A percentile compares a stretch with the other conserved stretches of the same genome.
Evolutionary conservation across 2,888 invertebrate species (phyloP).

Genomic region (Pantelozetes paolii): DNA sequence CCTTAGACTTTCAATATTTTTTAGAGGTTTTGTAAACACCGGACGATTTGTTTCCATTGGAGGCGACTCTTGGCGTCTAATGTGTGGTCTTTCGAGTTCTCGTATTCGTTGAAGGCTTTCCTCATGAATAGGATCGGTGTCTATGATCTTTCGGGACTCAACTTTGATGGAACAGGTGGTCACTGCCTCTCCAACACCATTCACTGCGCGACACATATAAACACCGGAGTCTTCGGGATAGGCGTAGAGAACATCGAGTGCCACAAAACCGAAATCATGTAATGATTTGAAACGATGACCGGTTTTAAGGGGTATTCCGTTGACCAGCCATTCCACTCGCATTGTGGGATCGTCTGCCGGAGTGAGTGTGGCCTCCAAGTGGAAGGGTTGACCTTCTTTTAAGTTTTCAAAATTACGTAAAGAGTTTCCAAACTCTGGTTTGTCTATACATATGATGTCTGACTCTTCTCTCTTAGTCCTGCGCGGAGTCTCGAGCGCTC

Average conservation of each 20-base stretch:
- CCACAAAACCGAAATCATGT: slow-evolving; percentile 96
- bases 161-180: slow-evolving; percentile 49
- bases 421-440: slow-evolving; percentile 83
- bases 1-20: slow-evolving; percentile 67
- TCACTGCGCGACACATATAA: slow-evolving; percentile 86
- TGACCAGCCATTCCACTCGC: slow-evolving; percentile 90
- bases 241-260: slow-evolving; percentile 76
- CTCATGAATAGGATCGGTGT: slow-evolving; percentile 54
- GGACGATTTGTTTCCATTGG: slow-evolving; percentile 56
- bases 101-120: slow-evolving; percentile 80
- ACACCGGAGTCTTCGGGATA: slow-evolving; percentile 91
- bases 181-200: slow-evolving; percentile 74
- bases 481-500: slow-evolving; percentile 73
- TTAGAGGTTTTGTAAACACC: slow-evolving; percentile 78
- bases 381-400: slow-evolving; percentile 78
- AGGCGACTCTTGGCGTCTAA: slow-evolving; percentile 57
- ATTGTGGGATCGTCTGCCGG: slow-evolving; percentile 95
- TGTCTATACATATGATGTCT: slow-evolving; percentile 68
- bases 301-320: slow-evolving; percentile 83
- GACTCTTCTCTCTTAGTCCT: slow-evolving; percentile 56
- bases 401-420: slow-evolving; percentile 77
- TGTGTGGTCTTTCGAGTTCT: slow-evolving; percentile 72
- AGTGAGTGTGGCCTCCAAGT: slow-evolving; percentile 88
- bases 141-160: slow-evolving; percentile 48
- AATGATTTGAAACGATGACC: slow-evolving; percentile 92